Base-by-base conservation (phyloP, 2,888 invertebrate species). In the Beris morrisii region DNA sequence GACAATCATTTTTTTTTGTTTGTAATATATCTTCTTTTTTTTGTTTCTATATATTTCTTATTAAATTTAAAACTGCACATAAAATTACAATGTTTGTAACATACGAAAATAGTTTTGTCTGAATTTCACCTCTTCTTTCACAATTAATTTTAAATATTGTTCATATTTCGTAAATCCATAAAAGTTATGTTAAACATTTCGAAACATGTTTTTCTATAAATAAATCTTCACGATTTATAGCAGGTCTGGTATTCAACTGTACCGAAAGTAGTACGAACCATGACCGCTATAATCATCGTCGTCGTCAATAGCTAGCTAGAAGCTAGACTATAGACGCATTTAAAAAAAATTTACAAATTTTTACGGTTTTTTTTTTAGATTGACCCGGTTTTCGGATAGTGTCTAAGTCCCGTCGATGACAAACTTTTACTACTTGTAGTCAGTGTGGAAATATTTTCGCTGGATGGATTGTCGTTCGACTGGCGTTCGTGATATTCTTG, bases 401-500 rank as follows among this genome's bases (percentile, higher is more conserved):
- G 76, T 50, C 79, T 67, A 11, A 73, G 58, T 53, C 70, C 71
- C 7, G 67, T 57, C 15, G 72, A 68, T 15, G 69, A 64, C 7
- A 70, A 70, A 38, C 66, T 54, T 54, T 70, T 70, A 15, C 44
- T 70, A 61, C 66, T 71, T 43, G 63, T 69, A 54, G 70, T 64
- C 48, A 70, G 22, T 69, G 71, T 32, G 63, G 65, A 11, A 4
- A 73, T 65, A 32, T 74, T 71, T 53, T 77, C 74, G 38, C 38
- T 69, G 44, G 69, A 70, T 65, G 69, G 69, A 31, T 75, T 73
- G 58, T 79, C 80, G 13, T 75, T 78, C 53, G 78, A 76, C 52
- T 85, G 84, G 30, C 87, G 84, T 75, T 91, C 90, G 76, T 92
- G 91, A 77, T 89, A 92, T 75, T 90, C 89, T 79, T 93, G 92